These are phyloP conservation scores for Branchellion lobata DNA, from an alignment of 2,888 invertebrate species.

Conservation along the genomic window DNA sequence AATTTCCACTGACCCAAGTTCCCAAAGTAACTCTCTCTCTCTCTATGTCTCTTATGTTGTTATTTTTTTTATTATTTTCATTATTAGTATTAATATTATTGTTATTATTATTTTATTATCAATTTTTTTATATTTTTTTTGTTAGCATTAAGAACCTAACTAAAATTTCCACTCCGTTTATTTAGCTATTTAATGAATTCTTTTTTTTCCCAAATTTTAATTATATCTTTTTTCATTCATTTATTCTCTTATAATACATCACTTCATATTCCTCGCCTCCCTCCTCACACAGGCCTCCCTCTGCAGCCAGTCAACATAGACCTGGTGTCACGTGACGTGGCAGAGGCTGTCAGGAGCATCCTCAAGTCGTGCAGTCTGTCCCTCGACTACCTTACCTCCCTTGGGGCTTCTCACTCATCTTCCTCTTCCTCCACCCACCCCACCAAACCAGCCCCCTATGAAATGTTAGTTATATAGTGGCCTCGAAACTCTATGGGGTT, in stretches of 20 bases:
- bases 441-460: neutral
- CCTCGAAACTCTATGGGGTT: too few relatives aligned
- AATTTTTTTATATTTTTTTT: too few relatives aligned
- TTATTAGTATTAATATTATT: neutral
- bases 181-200: neutral
- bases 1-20: neutral
- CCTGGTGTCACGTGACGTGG: slow-evolving; percentile 6
- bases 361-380: slow-evolving; percentile 79
- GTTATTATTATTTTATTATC: too few relatives aligned
- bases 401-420: slow-evolving; percentile 38
- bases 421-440: neutral
- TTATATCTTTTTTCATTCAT: too few relatives aligned
- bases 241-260: too few relatives aligned
- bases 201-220: neutral
- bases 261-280: neutral
- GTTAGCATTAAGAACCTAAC: too few relatives aligned
- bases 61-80: neutral
- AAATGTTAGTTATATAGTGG: neutral
- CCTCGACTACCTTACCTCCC: slow-evolving; percentile 79
- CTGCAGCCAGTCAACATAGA: slow-evolving; percentile 10
- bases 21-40: too few relatives aligned
- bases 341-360: slow-evolving; percentile 74
- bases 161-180: neutral
- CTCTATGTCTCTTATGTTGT: too few relatives aligned
- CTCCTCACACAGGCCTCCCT: neutral